phyloP scores from a whole-genome alignment of 2,888 invertebrate species.

The Sinohyriopsis cumingii region DNA sequence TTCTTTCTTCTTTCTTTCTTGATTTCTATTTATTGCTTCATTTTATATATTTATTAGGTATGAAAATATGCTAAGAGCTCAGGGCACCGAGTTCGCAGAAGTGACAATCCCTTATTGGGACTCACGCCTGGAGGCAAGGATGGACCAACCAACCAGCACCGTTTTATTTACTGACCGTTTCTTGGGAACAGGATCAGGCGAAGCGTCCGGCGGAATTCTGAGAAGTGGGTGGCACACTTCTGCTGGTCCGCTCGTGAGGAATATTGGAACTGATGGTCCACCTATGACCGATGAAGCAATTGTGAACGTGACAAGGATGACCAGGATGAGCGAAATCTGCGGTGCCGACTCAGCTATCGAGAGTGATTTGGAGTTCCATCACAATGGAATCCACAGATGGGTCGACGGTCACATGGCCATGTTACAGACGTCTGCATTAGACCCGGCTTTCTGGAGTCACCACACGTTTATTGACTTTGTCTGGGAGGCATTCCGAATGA shows the following conservation, averaged over 20 bases:
- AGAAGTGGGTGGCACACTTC: slow-evolving; percentile 44
- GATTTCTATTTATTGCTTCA: too few relatives aligned
- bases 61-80: slow-evolving; percentile 53
- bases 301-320: slow-evolving; percentile 28
- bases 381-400: slow-evolving; percentile 51
- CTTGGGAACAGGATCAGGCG: slow-evolving; percentile 47
- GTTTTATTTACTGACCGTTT: slow-evolving; percentile 47
- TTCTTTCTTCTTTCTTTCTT: too few relatives aligned
- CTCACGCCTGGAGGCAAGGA: slow-evolving; percentile 41
- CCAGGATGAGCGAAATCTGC: slow-evolving; percentile 31
- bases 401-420: slow-evolving; percentile 53
- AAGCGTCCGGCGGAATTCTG: slow-evolving; percentile 48
- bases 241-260: slow-evolving; percentile 44
- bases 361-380: slow-evolving; percentile 47
- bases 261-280: slow-evolving; percentile 48
- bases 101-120: slow-evolving; percentile 60
- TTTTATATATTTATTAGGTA: slow-evolving; percentile 33
- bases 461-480: slow-evolving; percentile 54
- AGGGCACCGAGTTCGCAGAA: slow-evolving; percentile 41
- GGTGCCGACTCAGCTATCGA: slow-evolving; percentile 40
- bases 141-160: slow-evolving; percentile 34
- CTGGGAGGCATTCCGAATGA: slow-evolving; percentile 51
- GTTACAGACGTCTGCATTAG: slow-evolving; percentile 48
- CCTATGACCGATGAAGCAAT: slow-evolving; percentile 39
- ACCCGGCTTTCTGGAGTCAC: slow-evolving; percentile 55